A percentile compares a stretch with the other conserved stretches of the same genome.
Conservation (phyloP, 35 echinoderm and acorn worm species). For the Amphiura filiformis region DNA sequence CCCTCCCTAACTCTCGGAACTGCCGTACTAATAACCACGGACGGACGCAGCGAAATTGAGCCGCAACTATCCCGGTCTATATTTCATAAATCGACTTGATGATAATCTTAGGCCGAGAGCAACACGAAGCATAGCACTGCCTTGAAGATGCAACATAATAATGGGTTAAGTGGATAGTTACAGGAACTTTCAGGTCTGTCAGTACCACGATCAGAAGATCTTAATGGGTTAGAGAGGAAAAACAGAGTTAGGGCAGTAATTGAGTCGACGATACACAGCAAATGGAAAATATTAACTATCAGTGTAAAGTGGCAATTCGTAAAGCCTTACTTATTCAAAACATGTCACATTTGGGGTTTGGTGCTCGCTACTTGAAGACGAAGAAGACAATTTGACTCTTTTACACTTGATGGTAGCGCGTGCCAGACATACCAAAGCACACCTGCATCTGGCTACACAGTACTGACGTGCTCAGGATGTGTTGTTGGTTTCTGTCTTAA, state of each 20-base stretch:
- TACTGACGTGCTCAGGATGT: too few relatives aligned
- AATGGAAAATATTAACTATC: slow-evolving; percentile 15
- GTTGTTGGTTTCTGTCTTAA: too few relatives aligned
- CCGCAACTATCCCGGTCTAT: neutral
- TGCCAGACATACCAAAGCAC: neutral
- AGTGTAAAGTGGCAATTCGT: neutral
- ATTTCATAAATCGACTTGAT: slow-evolving; percentile 8
- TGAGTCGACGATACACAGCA: neutral
- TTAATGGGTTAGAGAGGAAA: slow-evolving; percentile 12
- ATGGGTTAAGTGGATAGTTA: neutral
- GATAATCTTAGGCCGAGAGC: neutral
- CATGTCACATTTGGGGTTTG: neutral
- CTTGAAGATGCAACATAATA: slow-evolving; percentile 7
- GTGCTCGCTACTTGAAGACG: neutral
- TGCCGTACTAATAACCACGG: neutral
- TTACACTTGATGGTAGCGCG: neutral
- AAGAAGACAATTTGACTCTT: neutral
- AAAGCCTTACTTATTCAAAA: neutral
- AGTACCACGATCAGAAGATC: neutral
- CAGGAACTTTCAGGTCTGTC: neutral
- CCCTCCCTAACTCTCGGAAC: neutral
- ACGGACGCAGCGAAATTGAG: neutral
- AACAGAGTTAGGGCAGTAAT: slow-evolving; percentile 3
- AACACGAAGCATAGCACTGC: neutral
- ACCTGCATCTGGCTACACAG: too few relatives aligned